These are phyloP conservation scores for Helogale parvula DNA, from an alignment of 2,113 vertebrate species.

Conservation along the genomic window DNA sequence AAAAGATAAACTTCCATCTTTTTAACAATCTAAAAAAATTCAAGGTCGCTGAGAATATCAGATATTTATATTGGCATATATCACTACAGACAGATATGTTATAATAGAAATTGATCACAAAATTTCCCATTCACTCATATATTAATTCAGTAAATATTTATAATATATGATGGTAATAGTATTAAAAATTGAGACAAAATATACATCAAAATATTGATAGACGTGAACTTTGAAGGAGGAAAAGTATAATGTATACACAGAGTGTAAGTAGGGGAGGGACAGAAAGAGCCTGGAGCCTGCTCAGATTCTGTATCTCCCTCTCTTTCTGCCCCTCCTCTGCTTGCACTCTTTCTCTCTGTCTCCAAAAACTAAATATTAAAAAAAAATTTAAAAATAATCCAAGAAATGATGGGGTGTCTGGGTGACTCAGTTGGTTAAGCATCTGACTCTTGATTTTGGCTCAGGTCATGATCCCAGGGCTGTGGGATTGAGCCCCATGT, in stretches of 20 bases:
- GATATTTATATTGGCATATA: not conserved
- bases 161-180: not conserved
- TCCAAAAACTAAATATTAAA: no score
- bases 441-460: no score
- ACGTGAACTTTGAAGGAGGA: not conserved
- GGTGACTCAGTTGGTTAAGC: no score
- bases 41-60: not conserved
- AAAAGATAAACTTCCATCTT: not conserved
- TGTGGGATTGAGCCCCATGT: no score
- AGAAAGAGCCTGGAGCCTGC: no score
- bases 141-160: not conserved
- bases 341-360: no score
- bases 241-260: not conserved
- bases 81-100: not conserved
- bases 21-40: constrained; percentile 9
- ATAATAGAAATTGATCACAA: not conserved
- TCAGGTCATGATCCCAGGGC: no score
- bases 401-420: no score
- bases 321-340: no score
- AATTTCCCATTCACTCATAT: not conserved
- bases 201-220: not conserved
- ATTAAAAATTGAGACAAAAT: constrained; percentile 1
- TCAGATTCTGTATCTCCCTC: no score
- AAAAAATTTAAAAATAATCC: no score
- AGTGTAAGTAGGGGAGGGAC: no score